Evolutionary conservation across 2,797 vertebrate genomes (phyloP).

Genomic region (Pangasius larnaudii): DNA sequence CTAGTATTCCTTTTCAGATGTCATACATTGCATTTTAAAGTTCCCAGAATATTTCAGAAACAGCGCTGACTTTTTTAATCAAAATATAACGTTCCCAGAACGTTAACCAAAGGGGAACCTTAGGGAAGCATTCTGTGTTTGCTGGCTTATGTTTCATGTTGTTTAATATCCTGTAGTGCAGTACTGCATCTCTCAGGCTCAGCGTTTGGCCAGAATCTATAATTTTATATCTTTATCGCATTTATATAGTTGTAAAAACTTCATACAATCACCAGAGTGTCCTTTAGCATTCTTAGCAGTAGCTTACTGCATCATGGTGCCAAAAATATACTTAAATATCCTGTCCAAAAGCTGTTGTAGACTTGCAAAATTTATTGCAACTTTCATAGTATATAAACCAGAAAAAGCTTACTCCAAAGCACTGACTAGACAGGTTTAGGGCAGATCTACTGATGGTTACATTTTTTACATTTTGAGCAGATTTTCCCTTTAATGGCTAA

Average conservation of each 20-base stretch:
- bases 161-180: not conserved
- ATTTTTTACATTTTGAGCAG: not conserved
- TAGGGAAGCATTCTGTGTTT: not conserved
- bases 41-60: not conserved
- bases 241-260: not conserved
- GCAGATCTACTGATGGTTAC: not conserved
- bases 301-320: slow-evolving; percentile 2
- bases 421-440: not conserved
- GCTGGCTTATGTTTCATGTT: not conserved
- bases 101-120: not conserved
- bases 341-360: slow-evolving; percentile 4
- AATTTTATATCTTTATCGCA: not conserved
- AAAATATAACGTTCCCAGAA: not conserved
- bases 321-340: not conserved
- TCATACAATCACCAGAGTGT: slow-evolving; percentile 6
- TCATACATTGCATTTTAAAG: not conserved
- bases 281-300: not conserved
- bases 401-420: not conserved
- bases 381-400: not conserved
- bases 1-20: not conserved
- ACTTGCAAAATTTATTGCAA: not conserved
- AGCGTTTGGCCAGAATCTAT: not conserved
- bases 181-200: not conserved
- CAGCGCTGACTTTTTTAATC: not conserved
- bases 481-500: not conserved